These are phyloP conservation scores for Lasioglossum malachurum DNA, from an alignment of 2,888 invertebrate genomes.

Conservation along the genomic window DNA sequence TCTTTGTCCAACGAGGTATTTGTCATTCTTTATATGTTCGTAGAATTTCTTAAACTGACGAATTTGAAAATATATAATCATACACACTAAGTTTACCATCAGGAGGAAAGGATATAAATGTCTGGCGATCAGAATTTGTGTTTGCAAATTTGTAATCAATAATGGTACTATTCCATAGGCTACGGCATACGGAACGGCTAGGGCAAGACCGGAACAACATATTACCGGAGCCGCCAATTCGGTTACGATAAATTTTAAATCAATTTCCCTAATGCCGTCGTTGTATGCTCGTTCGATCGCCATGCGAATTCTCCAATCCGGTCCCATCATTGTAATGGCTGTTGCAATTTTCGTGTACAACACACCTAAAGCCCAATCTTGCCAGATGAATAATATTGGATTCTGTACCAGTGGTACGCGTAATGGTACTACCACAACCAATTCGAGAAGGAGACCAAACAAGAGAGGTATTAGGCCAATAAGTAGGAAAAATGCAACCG, in stretches of 20 bases:
- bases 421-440: constrained; percentile 96
- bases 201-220: constrained; percentile 93
- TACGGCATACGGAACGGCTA: constrained; percentile 97
- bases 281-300: constrained; percentile 97
- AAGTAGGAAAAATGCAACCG: constrained; percentile 91
- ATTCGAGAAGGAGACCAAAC: constrained; percentile 95
- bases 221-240: constrained; percentile 96
- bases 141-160: constrained; percentile 88
- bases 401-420: constrained; percentile 96
- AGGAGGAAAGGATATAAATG: constrained; percentile 96
- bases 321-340: constrained; percentile 98
- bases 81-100: constrained; percentile 88
- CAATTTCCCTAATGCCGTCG: constrained; percentile 97
- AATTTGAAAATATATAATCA: constrained; percentile 93
- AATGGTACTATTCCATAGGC: constrained; percentile 92
- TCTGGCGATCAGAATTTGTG: constrained; percentile 92
- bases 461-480: constrained; percentile 96
- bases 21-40: constrained; percentile 99
- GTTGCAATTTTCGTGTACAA: constrained; percentile 99
- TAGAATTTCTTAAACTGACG: constrained; percentile 97
- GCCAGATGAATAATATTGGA: constrained; percentile 95
- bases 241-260: constrained; percentile 93
- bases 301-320: constrained; percentile 96
- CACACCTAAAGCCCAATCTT: constrained; percentile 99
- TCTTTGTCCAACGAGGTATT: constrained; percentile 98